Conservation (phyloP, 1,140 invertebrate genomes). For the Atta colombica region DNA sequence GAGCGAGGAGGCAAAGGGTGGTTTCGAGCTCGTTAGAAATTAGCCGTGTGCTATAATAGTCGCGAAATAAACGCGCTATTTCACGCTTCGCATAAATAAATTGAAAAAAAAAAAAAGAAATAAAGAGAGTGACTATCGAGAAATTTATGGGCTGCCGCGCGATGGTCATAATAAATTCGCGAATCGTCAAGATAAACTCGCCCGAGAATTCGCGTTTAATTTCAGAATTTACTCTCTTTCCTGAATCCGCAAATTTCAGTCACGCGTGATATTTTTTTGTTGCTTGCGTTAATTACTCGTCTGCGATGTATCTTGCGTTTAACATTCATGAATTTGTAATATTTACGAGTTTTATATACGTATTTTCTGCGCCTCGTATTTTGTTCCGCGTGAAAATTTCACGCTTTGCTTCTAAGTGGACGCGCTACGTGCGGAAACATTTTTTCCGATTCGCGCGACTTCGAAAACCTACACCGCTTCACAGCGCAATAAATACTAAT, state of each 20-base stretch:
- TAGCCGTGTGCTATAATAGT: slow-evolving; percentile 81
- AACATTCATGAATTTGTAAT: slow-evolving; percentile 19
- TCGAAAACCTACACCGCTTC: too few species aligned
- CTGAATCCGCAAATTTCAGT: not conserved
- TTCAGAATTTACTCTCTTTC: not conserved
- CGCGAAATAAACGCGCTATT: slow-evolving; percentile 73
- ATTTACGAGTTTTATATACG: not conserved
- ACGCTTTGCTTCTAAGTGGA: not conserved
- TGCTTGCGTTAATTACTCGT: not conserved
- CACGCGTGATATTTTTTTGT: not conserved
- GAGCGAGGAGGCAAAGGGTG: slow-evolving; percentile 6
- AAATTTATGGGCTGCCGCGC: slow-evolving; percentile 18
- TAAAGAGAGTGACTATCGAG: slow-evolving; percentile 2
- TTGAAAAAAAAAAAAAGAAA: slow-evolving; percentile 9
- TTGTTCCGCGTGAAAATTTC: slow-evolving; percentile 4
- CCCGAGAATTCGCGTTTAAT: slow-evolving; percentile 21
- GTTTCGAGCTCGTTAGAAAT: slow-evolving; percentile 81
- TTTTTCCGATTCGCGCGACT: not conserved
- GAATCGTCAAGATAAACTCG: not conserved
- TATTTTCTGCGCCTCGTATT: too few species aligned
- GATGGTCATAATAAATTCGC: not conserved
- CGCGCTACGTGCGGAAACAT: not conserved
- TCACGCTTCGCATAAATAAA: slow-evolving; percentile 45
- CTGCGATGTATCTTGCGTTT: not conserved
- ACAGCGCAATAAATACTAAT: slow-evolving; percentile 36